Base-by-base conservation (phyloP, 2,888 invertebrate species). In the Carpatolechia fugitivella region DNA sequence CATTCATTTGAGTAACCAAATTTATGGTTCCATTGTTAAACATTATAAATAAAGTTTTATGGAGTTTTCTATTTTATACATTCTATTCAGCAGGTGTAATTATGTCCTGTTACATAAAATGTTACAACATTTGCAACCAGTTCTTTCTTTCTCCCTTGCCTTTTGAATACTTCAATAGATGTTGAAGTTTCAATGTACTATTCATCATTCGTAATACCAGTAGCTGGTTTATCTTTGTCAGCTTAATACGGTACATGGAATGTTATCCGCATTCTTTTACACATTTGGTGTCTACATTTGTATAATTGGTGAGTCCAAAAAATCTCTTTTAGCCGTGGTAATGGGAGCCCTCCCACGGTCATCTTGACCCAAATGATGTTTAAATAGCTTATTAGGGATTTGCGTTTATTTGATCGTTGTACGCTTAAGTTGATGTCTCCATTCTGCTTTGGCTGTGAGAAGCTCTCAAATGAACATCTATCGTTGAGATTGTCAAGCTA, bases 341-440 rank as follows among this genome's bases (percentile, higher is more conserved):
- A 51, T 51, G 40, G 38, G 38, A 20, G 36, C 16, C 35, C 36
- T 52, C 56, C 55, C 54, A 59, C 52, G 52, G 41, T 50, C 20
- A 29, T 10, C 29, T 57, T 74, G 76, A 65, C 78, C 80, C 64
- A 67, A 82, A 82, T 84, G 78, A 75, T 68, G 63, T 70, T 71
- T 72, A 70, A 78, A 76, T 69, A 67, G 65, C 66, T 52, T 56
- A 55, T 62, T 61, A 62, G 59, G 63, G 61, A 60, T 64, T 64
- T 58, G 60, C 51, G 61, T 54, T 56, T 59, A 61, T 67, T 59
- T 61, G 60, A 62, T 58, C 65, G 66, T 72, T 67, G 75, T 71
- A 74, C 73, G 72, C 63, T 70, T 18, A 18, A 11, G 54, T 4
- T 54, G 51, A 54, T 54, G 54, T 54, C 56, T 56, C 49, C 31